Evolutionary conservation across 2,888 invertebrate genomes (phyloP).

Genomic region (Gortyna flavago): DNA sequence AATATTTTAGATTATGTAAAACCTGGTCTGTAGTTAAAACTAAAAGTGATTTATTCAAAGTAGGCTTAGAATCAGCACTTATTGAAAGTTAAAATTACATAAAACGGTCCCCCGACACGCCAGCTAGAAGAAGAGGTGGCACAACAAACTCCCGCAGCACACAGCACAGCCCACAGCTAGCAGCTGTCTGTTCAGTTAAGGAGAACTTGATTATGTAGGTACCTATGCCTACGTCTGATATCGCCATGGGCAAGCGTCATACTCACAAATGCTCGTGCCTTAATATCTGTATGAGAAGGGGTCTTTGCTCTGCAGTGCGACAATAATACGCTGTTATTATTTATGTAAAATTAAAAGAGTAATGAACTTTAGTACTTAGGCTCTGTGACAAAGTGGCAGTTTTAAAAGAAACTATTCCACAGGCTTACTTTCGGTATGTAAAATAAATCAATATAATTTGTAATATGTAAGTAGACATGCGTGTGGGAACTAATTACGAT

Average conservation of each 20-base stretch:
- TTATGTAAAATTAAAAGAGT: neutral
- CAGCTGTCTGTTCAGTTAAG: neutral
- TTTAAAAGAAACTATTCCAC: neutral
- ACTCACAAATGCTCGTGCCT: neutral
- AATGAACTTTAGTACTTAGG: neutral
- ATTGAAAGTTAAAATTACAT: neutral
- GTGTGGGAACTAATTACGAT: neutral
- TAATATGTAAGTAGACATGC: too few species aligned
- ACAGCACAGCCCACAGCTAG: neutral
- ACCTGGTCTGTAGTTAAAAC: neutral
- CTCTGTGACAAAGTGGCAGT: neutral
- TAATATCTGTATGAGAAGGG: neutral
- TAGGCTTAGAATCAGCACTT: neutral
- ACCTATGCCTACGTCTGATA: neutral
- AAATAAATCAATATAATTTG: neutral
- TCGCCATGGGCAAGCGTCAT: neutral
- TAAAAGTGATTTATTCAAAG: neutral
- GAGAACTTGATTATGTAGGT: neutral
- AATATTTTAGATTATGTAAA: neutral
- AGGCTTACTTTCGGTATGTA: neutral
- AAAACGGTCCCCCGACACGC: neutral
- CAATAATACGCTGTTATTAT: neutral
- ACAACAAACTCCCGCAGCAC: neutral
- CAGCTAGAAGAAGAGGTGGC: neutral
- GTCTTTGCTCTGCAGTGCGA: neutral